Evolutionary conservation across 2,113 vertebrate genomes (phyloP), one percentile per base, ranked within the genome.

Genomic region (Anolis sagrei): DNA sequence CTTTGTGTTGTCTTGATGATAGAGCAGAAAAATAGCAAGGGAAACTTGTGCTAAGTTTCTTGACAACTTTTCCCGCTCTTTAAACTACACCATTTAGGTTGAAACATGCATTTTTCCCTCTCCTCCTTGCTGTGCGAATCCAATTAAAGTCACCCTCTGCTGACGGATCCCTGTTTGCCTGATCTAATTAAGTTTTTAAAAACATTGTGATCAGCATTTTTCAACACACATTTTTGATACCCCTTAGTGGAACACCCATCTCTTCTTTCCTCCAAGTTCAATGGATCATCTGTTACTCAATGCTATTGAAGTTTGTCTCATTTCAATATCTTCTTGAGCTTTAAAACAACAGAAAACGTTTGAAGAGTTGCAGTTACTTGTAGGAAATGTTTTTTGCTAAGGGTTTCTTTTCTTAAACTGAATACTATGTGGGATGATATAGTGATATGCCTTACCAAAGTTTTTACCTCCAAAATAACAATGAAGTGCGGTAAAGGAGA

Each of bases 161-260:
- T 88, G 90, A 92, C 39, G 82, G 89, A 86, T 69, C 90, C 88
- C 90, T 85, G 82, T 89, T 86, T 94, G 90, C 92, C 92, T 94
- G 84, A 69, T 93, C 86, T 79, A 62, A 61, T 92, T 91, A 93
- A 76, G 62, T 62, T 58, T 19, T 64, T 36, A 73, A 23, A 85
- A 62, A 78, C 61, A 83, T 86, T 62, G 74, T 0, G 0, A 72
- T 85, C 82, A 92, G 87, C 39, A 85, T 90, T 92, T 87, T 88
- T 27, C 58, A 82, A 88, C 58, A 66, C 89, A 90, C 48, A 88
- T 86, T 92, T 91, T 83, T 89, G 1, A 89, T 85, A 76, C 79
- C 44, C 74, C 54, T 87, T 76, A 92, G 91, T 92, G 88, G 81
- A 93, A 90, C 80, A 87, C 11, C 73, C 86, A 90, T 87, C 92